phyloP scores from a whole-genome alignment of 2,797 vertebrate genomes.

The Acridotheres tristis region DNA sequence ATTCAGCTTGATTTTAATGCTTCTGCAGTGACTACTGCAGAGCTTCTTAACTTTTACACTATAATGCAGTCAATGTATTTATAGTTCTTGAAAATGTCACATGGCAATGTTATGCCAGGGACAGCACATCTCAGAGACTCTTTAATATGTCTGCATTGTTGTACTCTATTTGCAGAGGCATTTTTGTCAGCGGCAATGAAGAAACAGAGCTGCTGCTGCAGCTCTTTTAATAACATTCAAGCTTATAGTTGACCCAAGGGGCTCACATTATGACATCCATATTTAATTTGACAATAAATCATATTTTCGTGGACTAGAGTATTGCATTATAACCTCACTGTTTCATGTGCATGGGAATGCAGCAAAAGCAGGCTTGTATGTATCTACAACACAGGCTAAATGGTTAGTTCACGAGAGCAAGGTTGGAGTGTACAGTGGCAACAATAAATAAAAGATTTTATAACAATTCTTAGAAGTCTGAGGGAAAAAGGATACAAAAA shows the following conservation, averaged over 20 bases:
- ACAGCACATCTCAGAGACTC: constrained; percentile 40
- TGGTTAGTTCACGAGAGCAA: not conserved
- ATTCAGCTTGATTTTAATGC: constrained; percentile 21
- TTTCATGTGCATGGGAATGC: constrained; percentile 29
- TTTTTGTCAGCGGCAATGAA: constrained; percentile 34
- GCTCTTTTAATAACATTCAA: constrained; percentile 22
- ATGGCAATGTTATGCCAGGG: constrained; percentile 44
- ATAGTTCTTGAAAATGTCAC: constrained; percentile 62
- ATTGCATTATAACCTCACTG: constrained; percentile 13
- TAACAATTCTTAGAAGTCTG: not conserved
- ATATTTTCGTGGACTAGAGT: constrained; percentile 45
- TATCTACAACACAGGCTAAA: not conserved
- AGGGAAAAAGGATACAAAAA: not conserved
- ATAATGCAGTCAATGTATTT: constrained; percentile 62
- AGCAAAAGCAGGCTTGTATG: not conserved
- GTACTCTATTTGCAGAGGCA: constrained; percentile 52
- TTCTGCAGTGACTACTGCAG: constrained; percentile 49
- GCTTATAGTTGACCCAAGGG: constrained; percentile 12
- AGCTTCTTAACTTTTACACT: constrained; percentile 60
- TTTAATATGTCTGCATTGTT: constrained; percentile 52
- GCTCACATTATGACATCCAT: constrained; percentile 44
- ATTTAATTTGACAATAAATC: constrained; percentile 66
- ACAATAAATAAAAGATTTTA: not conserved
- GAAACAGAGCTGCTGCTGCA: constrained; percentile 21
- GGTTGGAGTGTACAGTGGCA: not conserved